Evolutionary conservation across 2,888 invertebrate species (phyloP).

Genomic region (Onchidella celtica): DNA sequence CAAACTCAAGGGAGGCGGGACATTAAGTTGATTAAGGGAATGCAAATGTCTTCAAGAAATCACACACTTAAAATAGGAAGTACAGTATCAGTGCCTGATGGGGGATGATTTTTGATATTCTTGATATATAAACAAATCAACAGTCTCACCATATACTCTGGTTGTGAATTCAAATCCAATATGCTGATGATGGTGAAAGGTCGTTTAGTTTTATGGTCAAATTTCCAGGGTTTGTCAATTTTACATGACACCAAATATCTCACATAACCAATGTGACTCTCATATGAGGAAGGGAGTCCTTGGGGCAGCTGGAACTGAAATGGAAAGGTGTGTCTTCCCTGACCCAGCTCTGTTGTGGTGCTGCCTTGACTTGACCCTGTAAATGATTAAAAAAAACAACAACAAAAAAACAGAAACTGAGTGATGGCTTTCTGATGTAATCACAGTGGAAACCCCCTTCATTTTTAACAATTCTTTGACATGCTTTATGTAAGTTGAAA

Average conservation of each 20-base stretch:
- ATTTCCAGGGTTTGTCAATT: slow-evolving; percentile 90
- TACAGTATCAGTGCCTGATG: too few relatives aligned
- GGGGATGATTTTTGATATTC: too few relatives aligned
- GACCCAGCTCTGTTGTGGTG: slow-evolving; percentile 81
- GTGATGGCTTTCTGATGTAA: too few relatives aligned
- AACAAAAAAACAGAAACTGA: neutral
- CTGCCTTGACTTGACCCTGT: slow-evolving; percentile 53
- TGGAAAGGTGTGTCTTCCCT: slow-evolving; percentile 88
- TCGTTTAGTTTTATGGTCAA: slow-evolving; percentile 90
- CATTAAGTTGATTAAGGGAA: too few relatives aligned
- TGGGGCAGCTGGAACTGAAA: slow-evolving; percentile 88
- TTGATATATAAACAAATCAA: neutral
- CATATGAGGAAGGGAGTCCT: slow-evolving; percentile 74
- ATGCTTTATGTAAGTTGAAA: too few relatives aligned
- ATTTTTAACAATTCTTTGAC: too few relatives aligned
- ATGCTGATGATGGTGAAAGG: slow-evolving; percentile 91
- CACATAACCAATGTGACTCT: slow-evolving; percentile 84
- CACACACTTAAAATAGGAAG: too few relatives aligned
- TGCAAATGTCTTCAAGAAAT: too few relatives aligned
- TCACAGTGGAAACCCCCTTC: too few relatives aligned
- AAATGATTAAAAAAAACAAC: neutral
- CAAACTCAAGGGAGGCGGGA: too few relatives aligned
- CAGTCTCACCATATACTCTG: slow-evolving; percentile 53
- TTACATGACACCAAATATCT: slow-evolving; percentile 90
- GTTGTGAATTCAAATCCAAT: slow-evolving; percentile 87